These are phyloP conservation scores for Megastigmus dorsalis DNA, from an alignment of 2,888 invertebrate species.

Conservation along the genomic window DNA sequence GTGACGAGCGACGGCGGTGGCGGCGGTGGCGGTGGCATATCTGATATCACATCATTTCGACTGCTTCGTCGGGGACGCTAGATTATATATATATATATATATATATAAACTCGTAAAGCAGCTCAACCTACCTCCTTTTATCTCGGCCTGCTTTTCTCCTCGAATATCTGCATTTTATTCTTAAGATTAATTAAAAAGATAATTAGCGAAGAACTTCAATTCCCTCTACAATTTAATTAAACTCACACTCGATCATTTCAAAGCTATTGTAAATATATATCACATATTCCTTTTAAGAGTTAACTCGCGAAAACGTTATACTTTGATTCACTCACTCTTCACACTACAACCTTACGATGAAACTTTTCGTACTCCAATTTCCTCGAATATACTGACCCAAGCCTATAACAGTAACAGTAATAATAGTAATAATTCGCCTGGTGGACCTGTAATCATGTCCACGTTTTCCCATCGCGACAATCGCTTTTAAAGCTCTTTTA, in stretches of 20 bases:
- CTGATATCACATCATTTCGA: slow-evolving; percentile 64
- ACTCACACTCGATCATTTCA: too few species aligned
- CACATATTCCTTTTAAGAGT: too few species aligned
- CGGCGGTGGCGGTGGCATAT: slow-evolving; percentile 63
- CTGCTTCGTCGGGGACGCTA: neutral
- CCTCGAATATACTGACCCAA: neutral
- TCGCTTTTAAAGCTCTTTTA: neutral
- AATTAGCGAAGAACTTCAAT: too few species aligned
- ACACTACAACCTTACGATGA: too few species aligned
- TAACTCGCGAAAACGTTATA: too few species aligned
- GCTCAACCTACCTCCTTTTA: neutral
- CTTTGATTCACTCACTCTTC: too few species aligned
- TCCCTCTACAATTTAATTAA: neutral
- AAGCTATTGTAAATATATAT: too few species aligned
- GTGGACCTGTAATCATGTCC: slow-evolving; percentile 5
- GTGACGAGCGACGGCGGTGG: slow-evolving; percentile 68
- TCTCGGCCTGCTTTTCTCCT: too few species aligned
- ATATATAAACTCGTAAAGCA: slow-evolving; percentile 2
- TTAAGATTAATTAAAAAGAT: too few species aligned
- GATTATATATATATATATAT: neutral
- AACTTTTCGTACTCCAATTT: neutral
- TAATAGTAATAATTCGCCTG: slow-evolving; percentile 21
- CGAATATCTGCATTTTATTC: neutral
- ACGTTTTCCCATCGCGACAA: slow-evolving; percentile 7
- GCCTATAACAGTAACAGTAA: slow-evolving; percentile 30